Base-by-base conservation (phyloP, 2,888 invertebrate species). In the Cryptocephalus primarius region DNA sequence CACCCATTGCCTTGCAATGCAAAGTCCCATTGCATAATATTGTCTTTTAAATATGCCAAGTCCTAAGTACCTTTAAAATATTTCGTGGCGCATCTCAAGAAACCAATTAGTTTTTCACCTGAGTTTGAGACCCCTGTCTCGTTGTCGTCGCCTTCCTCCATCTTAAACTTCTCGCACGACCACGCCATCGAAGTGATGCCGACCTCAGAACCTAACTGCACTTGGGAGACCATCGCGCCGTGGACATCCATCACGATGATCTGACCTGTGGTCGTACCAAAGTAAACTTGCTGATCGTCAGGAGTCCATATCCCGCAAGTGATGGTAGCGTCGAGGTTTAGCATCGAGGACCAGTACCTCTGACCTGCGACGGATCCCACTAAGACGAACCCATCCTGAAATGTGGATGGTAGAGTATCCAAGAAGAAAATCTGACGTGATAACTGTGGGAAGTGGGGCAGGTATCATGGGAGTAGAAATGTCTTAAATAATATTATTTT, bases 271-370 rank as follows among this genome's bases (percentile, higher is more conserved):
- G 90, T 90, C 8, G 94, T 95, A 44, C 95, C 95, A 64, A 96
- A 91, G 73, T 95, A 91, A 44, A 96, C 95, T 75, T 94, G 92
- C 65, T 90, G 88, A 69, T 96, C 96, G 65, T 95, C 94, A 0
- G 96, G 96, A 9, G 94, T 92, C 96, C 97, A 99, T 63, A 93
- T 89, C 39, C 96, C 97, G 68, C 94, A 94, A 1, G 92, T 92
- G 60, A 97, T 94, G 46, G 88, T 85, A 12, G 91, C 87, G 66
- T 94, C 93, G 55, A 95, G 76, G 61, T 95, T 93, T 52, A 96
- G 73, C 91, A 94, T 92, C 41, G 93, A 92, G 1, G 96, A 96
- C 97, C 97, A 97, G 72, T 95, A 95, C 8, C 97, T 78, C 70
- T 96, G 96, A 0, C 96, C 96, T 1, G 92, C 92, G 51, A 95